phyloP scores from a whole-genome alignment of 2,888 invertebrate genomes.

The Arrhopalites spinosus region DNA sequence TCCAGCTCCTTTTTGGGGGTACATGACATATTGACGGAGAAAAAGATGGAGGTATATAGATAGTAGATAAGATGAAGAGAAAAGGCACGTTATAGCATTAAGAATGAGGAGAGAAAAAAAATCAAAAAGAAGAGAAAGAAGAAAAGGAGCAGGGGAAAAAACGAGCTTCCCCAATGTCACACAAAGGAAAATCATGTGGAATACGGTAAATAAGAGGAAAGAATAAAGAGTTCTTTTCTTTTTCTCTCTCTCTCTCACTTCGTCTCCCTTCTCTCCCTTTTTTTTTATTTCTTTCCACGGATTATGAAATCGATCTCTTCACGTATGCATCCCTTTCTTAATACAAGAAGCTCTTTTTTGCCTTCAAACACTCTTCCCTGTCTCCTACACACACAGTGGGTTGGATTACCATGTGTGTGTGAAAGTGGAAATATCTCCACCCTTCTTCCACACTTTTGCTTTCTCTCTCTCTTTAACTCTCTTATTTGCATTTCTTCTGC shows the following conservation, averaged over 20 bases:
- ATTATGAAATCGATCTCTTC: constrained; percentile 14
- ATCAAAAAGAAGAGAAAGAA: background rate
- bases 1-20: background rate
- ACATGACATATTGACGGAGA: background rate
- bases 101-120: background rate
- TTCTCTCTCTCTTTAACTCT: background rate
- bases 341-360: background rate
- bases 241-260: background rate
- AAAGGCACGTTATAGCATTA: no score
- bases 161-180: background rate
- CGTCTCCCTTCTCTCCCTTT: background rate
- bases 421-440: background rate
- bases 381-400: background rate
- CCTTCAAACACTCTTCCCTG: background rate
- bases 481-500: background rate
- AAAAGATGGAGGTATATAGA: background rate
- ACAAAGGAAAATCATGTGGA: constrained; percentile 19
- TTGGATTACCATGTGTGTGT: background rate
- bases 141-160: background rate
- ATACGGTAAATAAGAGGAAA: constrained; percentile 14
- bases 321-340: background rate
- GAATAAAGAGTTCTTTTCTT: background rate
- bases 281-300: constrained; percentile 3
- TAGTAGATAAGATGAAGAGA: background rate
- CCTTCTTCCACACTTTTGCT: background rate